phyloP scores from a whole-genome alignment of 2,888 invertebrate species.

The Clitarchus hookeri region DNA sequence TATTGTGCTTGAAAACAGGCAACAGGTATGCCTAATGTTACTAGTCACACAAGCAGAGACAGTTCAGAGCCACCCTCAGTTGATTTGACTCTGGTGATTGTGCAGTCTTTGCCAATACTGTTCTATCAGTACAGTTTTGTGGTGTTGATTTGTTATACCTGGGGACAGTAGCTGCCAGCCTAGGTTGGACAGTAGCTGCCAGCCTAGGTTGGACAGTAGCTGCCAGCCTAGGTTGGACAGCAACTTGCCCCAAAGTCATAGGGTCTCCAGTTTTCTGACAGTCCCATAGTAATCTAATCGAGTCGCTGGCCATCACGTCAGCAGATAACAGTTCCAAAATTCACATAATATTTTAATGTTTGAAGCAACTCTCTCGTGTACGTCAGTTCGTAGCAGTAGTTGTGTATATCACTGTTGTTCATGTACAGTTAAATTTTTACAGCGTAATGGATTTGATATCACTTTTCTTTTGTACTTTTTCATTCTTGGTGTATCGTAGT shows the following conservation, averaged over 20 bases:
- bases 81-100: too few relatives aligned
- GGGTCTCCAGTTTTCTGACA: neutral
- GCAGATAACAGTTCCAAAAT: too few relatives aligned
- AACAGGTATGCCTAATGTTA: too few relatives aligned
- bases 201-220: too few relatives aligned
- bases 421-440: neutral
- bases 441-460: neutral
- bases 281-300: neutral
- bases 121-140: neutral
- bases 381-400: neutral
- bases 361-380: neutral
- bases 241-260: too few relatives aligned
- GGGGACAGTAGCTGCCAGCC: too few relatives aligned
- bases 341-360: neutral
- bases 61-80: too few relatives aligned
- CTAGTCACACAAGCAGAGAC: too few relatives aligned
- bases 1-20: too few relatives aligned
- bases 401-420: neutral
- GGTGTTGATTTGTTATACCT: neutral
- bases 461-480: constrained; percentile 4
- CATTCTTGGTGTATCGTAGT: neutral
- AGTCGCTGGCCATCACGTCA: neutral
- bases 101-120: too few relatives aligned
- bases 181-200: too few relatives aligned
- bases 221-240: too few relatives aligned